A percentile compares a stretch with the other conserved stretches of the same genome.
phyloP scores from a whole-genome alignment of 2,797 vertebrate species.

The Trichosurus vulpecula region DNA sequence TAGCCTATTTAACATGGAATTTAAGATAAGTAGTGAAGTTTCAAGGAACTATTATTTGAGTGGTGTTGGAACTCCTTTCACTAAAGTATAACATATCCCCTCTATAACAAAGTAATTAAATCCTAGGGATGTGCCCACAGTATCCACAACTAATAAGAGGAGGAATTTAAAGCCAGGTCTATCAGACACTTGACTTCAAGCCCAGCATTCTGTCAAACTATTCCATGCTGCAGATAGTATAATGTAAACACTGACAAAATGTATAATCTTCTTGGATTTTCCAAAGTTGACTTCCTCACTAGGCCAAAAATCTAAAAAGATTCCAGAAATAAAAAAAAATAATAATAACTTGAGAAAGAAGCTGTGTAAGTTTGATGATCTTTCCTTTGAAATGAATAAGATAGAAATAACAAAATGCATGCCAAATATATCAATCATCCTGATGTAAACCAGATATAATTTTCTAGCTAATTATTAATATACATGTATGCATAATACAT shows the following conservation, averaged over 20 bases:
- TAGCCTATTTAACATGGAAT: neutral
- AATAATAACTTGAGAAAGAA: neutral
- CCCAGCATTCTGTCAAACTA: neutral
- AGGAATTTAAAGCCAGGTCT: neutral
- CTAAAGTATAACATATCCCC: neutral
- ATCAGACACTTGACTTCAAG: neutral
- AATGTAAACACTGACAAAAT: neutral
- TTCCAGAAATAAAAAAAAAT: neutral
- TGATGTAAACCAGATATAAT: neutral
- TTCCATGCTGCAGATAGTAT: neutral
- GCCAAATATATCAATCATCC: neutral
- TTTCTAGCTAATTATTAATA: slow-evolving; percentile 10
- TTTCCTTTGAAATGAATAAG: neutral
- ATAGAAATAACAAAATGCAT: neutral
- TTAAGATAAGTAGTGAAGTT: neutral
- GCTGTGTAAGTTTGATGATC: neutral
- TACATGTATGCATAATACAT: neutral
- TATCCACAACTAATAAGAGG: neutral
- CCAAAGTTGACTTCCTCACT: neutral
- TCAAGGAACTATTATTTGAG: neutral
- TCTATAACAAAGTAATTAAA: neutral
- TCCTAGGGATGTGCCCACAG: neutral
- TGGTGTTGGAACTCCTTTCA: neutral
- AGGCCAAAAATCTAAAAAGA: neutral
- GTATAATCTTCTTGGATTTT: neutral